Evolutionary conservation across 2,888 invertebrate genomes (phyloP).

Genomic region (Archips xylosteana): DNA sequence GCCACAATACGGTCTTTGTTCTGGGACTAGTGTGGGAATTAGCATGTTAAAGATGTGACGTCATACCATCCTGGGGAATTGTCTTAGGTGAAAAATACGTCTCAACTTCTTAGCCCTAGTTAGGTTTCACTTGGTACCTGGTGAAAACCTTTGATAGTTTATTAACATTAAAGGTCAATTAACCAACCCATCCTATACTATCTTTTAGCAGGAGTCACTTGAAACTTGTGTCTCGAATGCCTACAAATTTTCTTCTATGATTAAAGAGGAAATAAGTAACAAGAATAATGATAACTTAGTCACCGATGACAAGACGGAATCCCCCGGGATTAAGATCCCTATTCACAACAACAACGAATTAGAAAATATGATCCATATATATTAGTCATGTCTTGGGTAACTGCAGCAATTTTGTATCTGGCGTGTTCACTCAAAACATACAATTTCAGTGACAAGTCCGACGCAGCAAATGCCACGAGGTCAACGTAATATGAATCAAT

Average conservation of each 20-base stretch:
- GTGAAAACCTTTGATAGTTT: not conserved
- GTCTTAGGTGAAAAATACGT: constrained; percentile 3
- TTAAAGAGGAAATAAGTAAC: not conserved
- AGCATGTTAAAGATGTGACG: constrained; percentile 64
- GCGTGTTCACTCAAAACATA: constrained; percentile 9
- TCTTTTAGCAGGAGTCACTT: not conserved
- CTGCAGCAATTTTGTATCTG: constrained; percentile 21
- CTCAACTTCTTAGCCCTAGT: not conserved
- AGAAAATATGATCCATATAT: constrained; percentile 9
- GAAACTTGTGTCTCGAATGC: not conserved
- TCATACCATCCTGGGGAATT: constrained; percentile 47
- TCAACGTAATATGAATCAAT: constrained; percentile 34
- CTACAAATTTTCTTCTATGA: no score
- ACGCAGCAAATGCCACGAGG: constrained; percentile 16
- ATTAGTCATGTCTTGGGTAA: constrained; percentile 17
- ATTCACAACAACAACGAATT: constrained; percentile 16
- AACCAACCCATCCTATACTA: no score
- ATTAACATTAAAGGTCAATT: not conserved
- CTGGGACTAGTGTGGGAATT: constrained; percentile 58
- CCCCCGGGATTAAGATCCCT: constrained; percentile 3
- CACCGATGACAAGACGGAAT: constrained; percentile 13
- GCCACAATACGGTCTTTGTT: constrained; percentile 62
- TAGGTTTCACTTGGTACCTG: not conserved
- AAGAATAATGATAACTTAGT: not conserved
- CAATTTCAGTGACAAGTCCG: constrained; percentile 4